Percentiles rank a stretch among this genome's conserved stretches.
Evolutionary conservation across 2,888 invertebrate genomes (phyloP).

Genomic region (Nomada fucata): DNA sequence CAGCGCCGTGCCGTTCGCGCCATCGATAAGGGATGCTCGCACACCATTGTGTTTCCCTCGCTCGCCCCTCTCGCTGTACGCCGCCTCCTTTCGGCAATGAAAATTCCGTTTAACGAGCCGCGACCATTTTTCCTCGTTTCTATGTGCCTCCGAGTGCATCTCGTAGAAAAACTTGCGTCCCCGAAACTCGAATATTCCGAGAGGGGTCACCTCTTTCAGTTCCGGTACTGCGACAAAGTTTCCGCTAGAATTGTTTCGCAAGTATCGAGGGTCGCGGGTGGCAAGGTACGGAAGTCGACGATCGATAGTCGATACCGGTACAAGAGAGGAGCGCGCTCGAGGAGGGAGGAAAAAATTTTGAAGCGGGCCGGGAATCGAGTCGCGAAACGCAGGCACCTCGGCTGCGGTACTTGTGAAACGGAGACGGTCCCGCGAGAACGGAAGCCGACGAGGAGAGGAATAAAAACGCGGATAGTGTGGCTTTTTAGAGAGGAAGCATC

Average conservation of each 20-base stretch:
- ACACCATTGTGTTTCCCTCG: conserved; percentile 10
- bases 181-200: background rate
- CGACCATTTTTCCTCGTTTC: background rate
- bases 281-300: background rate
- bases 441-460: conserved; percentile 31
- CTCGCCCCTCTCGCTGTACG: no score
- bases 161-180: background rate
- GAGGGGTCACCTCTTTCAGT: background rate
- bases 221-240: conserved; percentile 22
- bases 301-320: conserved; percentile 50
- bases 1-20: conserved; percentile 21
- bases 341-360: conserved; percentile 20
- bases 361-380: conserved; percentile 21
- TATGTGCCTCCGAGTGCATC: background rate
- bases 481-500: conserved; percentile 73
- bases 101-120: conserved; percentile 17
- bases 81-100: background rate
- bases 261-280: conserved; percentile 18
- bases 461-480: conserved; percentile 72
- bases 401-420: conserved; percentile 41
- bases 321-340: background rate
- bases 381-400: conserved; percentile 48
- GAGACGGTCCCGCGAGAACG: conserved; percentile 48
- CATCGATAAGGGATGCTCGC: background rate
- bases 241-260: conserved; percentile 42